Percentiles rank a stretch among this genome's conserved stretches.
phyloP scores from a whole-genome alignment of 2,797 vertebrate genomes.

The Leuciscus waleckii region DNA sequence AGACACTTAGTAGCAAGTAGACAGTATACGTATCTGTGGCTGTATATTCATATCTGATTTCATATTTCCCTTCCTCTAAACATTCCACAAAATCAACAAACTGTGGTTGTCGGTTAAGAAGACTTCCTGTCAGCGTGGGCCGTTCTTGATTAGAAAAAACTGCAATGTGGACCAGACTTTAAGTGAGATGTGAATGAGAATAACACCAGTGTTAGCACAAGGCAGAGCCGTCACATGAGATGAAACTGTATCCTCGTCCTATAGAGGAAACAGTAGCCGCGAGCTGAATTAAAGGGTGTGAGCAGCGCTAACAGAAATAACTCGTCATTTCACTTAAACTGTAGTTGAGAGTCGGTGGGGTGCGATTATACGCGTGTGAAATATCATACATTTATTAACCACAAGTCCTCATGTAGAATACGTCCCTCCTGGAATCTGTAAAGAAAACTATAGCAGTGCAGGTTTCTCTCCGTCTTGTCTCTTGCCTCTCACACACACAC shows the following conservation, averaged over 20 bases:
- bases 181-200: background rate
- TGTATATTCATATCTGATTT: background rate
- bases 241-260: background rate
- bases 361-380: background rate
- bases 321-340: constrained; percentile 10
- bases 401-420: background rate
- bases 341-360: background rate
- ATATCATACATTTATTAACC: background rate
- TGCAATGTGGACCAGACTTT: background rate
- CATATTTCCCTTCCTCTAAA: background rate
- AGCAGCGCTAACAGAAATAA: background rate
- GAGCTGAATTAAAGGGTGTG: background rate
- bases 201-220: background rate
- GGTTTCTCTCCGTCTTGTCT: background rate
- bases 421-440: background rate
- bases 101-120: background rate
- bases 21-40: background rate
- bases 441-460: background rate
- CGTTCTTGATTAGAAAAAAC: background rate
- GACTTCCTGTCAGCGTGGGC: background rate
- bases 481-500: constrained; percentile 26
- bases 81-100: background rate
- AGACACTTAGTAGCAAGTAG: background rate
- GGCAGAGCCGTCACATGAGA: background rate
- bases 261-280: constrained; percentile 13